Evolutionary conservation across 2,113 vertebrate species (phyloP), one percentile per base, ranked within the genome.

Genomic region (Channa maculata): DNA sequence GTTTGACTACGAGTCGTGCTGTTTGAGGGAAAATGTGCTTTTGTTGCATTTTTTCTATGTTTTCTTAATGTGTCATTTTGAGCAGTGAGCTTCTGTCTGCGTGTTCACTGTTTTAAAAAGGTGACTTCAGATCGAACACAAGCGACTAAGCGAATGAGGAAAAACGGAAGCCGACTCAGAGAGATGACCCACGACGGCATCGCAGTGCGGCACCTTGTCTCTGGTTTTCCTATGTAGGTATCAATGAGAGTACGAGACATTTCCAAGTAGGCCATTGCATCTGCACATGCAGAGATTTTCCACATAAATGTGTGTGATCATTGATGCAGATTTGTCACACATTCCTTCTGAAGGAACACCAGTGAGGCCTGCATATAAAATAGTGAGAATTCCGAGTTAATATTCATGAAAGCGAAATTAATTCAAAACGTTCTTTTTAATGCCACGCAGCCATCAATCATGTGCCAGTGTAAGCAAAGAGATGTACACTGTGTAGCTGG

Each of bases 201-300:
- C 24, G 24, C 24, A 24, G 1, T 24, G 24, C 24, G 24, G 24
- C 24, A 24, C 24, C 24, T 24, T 24, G 24, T 24, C 24, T 24
- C 24, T 24, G 24, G 24, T 24, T 24, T 24, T 24, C 24, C 24
- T 77, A 48, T 46, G 62, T 63, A 45, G 37, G 38, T 63, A 14
- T 74, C 10, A 55, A 46, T 54, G 12, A 63, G 45, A 53, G 5
- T 34, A 71, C 6, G 15, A 62, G 37, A 48, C 37, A 57, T 7
- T 43, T 39, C 49, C n/a, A 39, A 61, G 45, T 13, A 51, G 59
- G 45, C 51, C 36, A 37, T 55, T 51, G 12, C 54, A 62, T 67
- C 7, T 38, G 37, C 3, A 55, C 34, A 24, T 48, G 4, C 34
- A 61, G 12, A 46, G 43, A 24, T 43, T 75, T 44, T 34, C 37